Base-by-base conservation (phyloP, 1,140 invertebrate genomes). In the Drosophila ironensis region DNA sequence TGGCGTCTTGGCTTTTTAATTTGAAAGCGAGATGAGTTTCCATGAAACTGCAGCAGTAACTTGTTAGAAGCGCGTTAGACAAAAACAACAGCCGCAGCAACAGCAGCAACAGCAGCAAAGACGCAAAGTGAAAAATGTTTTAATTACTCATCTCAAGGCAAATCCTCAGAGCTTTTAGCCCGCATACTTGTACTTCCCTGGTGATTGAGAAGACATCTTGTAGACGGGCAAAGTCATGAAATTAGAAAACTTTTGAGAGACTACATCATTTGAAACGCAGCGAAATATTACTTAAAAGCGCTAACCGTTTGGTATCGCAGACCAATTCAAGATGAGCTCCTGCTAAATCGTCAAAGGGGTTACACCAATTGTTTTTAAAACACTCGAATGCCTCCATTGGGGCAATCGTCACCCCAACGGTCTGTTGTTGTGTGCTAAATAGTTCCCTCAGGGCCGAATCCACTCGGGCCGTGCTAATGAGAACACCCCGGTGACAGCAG, bases 381-480 rank as follows among this genome's bases (percentile, higher is more conserved):
- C 61, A 70, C 68, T 61, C 57, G 71, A 66, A 73, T 77, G 56
- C 57, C 67, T 77, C 44, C 35, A 48, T 61, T 68, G 30, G 53
- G 35, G 12, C 19, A 64, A 50, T 44, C 48, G 35, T 54, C 37
- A n/a, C n/a, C n/a, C n/a, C n/a, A n/a, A n/a, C n/a, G n/a, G 24
- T 40, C 47, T 14, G 35, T 45, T 52, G 67, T 66, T 78, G 72
- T 80, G 67, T 63, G 81, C 76, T 87, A 81, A 87, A 87, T 87
- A 87, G 84, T 87, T 87, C 71, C 82, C 84, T 46, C 56, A 68
- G 84, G 84, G 71, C 60, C 33, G 68, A 78, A 78, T 72, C 63
- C 77, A 78, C 82, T 87, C 77, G 82, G 87, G 78, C 45, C 61
- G 84, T 87, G 77, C 84, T 87, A 87, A 87, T 87, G 82, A 87